Evolutionary conservation across 2,113 vertebrate species (phyloP).

Genomic region (Oryzias celebensis): DNA sequence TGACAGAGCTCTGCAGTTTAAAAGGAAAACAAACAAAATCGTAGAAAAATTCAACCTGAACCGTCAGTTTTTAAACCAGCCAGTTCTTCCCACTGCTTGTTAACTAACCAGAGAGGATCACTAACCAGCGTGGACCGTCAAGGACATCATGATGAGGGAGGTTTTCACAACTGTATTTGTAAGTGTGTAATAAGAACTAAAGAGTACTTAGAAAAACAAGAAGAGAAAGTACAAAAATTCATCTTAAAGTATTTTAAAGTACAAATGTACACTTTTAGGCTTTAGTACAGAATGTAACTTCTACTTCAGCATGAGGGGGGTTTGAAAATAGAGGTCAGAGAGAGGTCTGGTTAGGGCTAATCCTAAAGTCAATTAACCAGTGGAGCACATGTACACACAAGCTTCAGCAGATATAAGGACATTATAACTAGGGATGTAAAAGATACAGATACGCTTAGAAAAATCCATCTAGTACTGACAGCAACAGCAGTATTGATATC

Average conservation of each 20-base stretch:
- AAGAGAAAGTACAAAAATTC: slow-evolving; percentile 1
- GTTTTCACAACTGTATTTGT: slow-evolving; percentile 10
- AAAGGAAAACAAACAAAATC: no score
- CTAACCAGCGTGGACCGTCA: not conserved
- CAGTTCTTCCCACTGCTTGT: not conserved
- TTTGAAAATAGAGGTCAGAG: slow-evolving; percentile 29
- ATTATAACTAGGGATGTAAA: no score
- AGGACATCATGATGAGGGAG: slow-evolving; percentile 20
- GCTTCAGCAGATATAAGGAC: not conserved
- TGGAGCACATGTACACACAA: slow-evolving; percentile 10
- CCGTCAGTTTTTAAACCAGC: slow-evolving; percentile 13
- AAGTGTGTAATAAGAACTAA: not conserved
- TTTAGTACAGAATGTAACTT: slow-evolving; percentile 5
- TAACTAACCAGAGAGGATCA: not conserved
- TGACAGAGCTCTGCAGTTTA: slow-evolving; percentile 8
- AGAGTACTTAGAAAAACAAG: not conserved
- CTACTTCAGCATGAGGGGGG: slow-evolving; percentile 8
- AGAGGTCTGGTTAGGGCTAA: slow-evolving; percentile 52
- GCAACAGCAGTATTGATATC: no score
- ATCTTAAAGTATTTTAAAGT: not conserved
- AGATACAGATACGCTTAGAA: no score
- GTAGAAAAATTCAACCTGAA: slow-evolving; percentile 8
- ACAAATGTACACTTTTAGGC: not conserved
- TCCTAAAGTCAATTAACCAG: slow-evolving; percentile 49
- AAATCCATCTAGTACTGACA: no score